Percentiles rank a stretch among this genome's conserved stretches.
phyloP scores from a whole-genome alignment of 2,888 invertebrate genomes.

The Malachius bipustulatus region DNA sequence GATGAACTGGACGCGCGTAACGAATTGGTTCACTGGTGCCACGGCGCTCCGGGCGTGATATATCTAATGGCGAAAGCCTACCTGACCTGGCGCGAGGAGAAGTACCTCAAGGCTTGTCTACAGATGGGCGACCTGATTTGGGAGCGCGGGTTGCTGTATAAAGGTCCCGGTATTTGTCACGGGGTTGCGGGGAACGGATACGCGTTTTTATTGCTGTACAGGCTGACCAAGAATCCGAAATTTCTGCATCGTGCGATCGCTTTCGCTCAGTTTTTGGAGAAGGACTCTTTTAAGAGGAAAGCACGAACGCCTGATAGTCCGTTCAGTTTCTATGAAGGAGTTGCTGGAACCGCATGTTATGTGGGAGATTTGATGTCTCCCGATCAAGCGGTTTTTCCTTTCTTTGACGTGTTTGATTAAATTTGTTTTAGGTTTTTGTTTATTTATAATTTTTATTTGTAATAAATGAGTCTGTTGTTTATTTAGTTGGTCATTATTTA shows the following conservation, averaged over 20 bases:
- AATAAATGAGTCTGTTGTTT: no score
- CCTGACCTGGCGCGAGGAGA: constrained; percentile 57
- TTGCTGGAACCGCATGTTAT: constrained; percentile 76
- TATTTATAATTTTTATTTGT: no score
- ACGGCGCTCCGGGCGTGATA: constrained; percentile 73
- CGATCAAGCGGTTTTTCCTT: constrained; percentile 66
- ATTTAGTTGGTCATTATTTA: no score
- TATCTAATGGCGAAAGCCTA: constrained; percentile 76
- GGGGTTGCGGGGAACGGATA: constrained; percentile 78
- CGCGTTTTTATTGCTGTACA: constrained; percentile 61
- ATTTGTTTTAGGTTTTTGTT: no score
- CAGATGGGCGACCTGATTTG: constrained; percentile 67
- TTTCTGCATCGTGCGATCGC: constrained; percentile 61
- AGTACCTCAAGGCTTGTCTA: constrained; percentile 56
- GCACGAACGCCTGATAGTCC: constrained; percentile 71
- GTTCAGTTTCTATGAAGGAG: constrained; percentile 75
- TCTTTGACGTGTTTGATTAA: constrained; percentile 57
- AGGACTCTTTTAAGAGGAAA: constrained; percentile 50
- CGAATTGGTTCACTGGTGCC: constrained; percentile 81
- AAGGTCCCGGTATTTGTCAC: constrained; percentile 85
- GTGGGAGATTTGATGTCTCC: constrained; percentile 65
- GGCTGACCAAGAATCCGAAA: constrained; percentile 58
- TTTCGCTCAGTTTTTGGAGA: constrained; percentile 65
- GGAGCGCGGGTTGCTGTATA: constrained; percentile 68
- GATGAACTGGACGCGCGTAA: constrained; percentile 53